Evolutionary conservation across 2,888 invertebrate species (phyloP), one percentile per base, ranked within the genome.

Genomic region (Macrostomum cliftonense): DNA sequence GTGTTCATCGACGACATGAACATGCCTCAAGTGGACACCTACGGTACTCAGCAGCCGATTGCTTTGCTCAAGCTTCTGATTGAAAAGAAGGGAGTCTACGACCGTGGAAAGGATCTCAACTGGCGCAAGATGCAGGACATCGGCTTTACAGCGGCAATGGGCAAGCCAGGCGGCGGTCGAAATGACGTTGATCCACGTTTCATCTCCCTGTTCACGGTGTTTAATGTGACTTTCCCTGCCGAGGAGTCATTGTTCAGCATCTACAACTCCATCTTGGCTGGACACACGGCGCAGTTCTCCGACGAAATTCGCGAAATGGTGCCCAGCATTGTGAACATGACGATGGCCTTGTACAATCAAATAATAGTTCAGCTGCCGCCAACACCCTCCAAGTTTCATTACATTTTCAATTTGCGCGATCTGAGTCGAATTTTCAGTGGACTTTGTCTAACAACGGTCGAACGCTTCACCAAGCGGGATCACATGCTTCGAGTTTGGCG

Each of bases 1-100:
- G 78, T 85, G 55, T 91, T 89, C 63, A 81, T 89, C 56, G 89
- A 91, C 63, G 88, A 91, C 63, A 81, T 89, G 80, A 87, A 88
- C 64, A 88, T 88, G 87, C 88, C 89, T 37, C 77, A 80, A 70
- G 80, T 73, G 45, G 84, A 85, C 62, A 78, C 77, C 0, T 88
- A 88, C 63, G 88, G 88, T 0, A 88, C 87, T 0, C 89, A 89
- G 63, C 89, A 89, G 62, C 88, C 89, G 0, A 85, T 88, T 57
- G 89, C 88, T 0, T 71, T 89, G 38, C 70, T 91, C n/a, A 89
- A 88, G 66, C 71, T 87, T 12, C 68, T 91, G n/a, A 78, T 89
- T 54, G 87, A 89, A 69, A 77, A 79, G 53, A 82, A 82, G 49
- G 89, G 89, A 16, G 79, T 87, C 68, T 89, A 85, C 64, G 86